Evolutionary conservation across 2,797 vertebrate species (phyloP).

Genomic region (Tadarida brasiliensis): DNA sequence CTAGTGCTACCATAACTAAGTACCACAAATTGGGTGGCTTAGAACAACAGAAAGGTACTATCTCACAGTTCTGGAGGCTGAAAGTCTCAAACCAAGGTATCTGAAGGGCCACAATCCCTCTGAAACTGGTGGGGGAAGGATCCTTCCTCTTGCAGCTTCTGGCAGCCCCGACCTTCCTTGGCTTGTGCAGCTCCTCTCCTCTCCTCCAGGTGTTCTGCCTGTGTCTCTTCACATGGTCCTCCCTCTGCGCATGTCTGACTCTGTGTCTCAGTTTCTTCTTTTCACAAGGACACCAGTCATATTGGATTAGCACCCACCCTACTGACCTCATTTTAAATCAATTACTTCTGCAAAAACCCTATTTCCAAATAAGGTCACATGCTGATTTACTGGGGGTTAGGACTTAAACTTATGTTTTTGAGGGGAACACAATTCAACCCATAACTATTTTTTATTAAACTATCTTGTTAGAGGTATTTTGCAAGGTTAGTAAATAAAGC

Average conservation of each 20-base stretch:
- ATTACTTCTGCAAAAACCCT: background rate
- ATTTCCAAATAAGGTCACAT: slow-evolving; percentile 30
- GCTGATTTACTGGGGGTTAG: background rate
- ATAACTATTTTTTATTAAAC: background rate
- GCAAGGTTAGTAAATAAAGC: background rate
- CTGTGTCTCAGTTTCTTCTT: background rate
- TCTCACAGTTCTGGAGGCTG: background rate
- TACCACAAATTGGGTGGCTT: background rate
- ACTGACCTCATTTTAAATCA: background rate
- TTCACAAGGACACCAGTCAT: background rate
- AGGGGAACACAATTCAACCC: background rate
- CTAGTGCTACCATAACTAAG: background rate
- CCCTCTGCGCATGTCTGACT: background rate
- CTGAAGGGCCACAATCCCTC: background rate
- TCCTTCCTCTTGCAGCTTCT: background rate
- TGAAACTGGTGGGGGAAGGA: background rate
- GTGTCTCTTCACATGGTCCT: background rate
- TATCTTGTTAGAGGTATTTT: slow-evolving; percentile 46
- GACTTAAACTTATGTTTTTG: background rate
- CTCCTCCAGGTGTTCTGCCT: accelerated
- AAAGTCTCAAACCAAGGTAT: background rate
- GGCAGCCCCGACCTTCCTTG: background rate
- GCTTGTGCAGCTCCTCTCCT: background rate
- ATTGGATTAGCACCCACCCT: background rate
- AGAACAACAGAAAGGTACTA: background rate